Evolutionary conservation across 1,140 invertebrate genomes (phyloP).

Genomic region (Oryzaephilus surinamensis): DNA sequence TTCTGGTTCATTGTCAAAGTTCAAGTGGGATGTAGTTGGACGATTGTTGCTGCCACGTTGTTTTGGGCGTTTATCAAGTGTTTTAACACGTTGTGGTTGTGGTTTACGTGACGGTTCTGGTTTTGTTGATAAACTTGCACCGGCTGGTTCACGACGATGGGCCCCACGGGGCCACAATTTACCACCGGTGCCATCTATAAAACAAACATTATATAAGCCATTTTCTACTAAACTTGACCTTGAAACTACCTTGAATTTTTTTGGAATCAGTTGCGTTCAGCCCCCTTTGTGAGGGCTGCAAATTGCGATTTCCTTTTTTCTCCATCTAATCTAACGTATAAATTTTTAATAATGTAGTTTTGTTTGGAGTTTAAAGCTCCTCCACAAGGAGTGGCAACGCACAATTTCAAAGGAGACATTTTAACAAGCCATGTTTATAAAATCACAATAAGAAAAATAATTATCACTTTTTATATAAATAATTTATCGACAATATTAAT

Average conservation of each 20-base stretch:
- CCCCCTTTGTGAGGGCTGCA: conserved; percentile 50
- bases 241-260: conserved; percentile 53
- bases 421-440: conserved; percentile 72
- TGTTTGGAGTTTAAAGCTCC: conserved; percentile 43
- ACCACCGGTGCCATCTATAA: conserved; percentile 42
- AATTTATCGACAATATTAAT: conserved; percentile 18
- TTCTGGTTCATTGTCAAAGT: conserved; percentile 59
- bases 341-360: conserved; percentile 28
- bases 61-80: conserved; percentile 62
- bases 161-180: conserved; percentile 53
- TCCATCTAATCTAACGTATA: conserved; percentile 45
- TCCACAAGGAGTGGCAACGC: conserved; percentile 58
- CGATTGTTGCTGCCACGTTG: conserved; percentile 50
- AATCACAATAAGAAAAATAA: conserved; percentile 43
- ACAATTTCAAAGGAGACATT: conserved; percentile 58
- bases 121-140: conserved; percentile 40
- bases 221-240: conserved; percentile 5
- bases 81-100: conserved; percentile 49
- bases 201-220: conserved; percentile 4
- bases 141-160: conserved; percentile 50
- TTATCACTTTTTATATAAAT: conserved; percentile 17
- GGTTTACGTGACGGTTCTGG: conserved; percentile 43
- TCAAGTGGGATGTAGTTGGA: conserved; percentile 38
- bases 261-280: conserved; percentile 52
- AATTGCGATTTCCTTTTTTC: conserved; percentile 61